A percentile compares a stretch with the other conserved stretches of the same genome.
phyloP scores from a whole-genome alignment of 2,113 vertebrate genomes.

The Paraplagusia blochii region DNA sequence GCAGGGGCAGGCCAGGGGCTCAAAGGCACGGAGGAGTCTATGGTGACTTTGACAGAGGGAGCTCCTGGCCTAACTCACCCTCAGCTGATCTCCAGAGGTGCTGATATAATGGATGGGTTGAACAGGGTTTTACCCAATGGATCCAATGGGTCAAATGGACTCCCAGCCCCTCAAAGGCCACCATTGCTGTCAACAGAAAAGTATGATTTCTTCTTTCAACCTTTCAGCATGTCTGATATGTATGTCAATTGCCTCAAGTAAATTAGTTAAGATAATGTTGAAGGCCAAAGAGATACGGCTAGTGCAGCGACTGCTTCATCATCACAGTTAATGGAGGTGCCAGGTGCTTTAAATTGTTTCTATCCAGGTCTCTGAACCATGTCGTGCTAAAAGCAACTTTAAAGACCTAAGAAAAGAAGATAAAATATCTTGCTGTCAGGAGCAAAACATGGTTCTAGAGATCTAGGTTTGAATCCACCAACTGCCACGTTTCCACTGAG shows the following conservation, averaged over 20 bases:
- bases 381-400: too few species aligned
- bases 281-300: too few species aligned
- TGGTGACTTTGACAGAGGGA: constrained; percentile 75
- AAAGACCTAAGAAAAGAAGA: too few species aligned
- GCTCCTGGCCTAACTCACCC: constrained; percentile 73
- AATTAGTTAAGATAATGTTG: too few species aligned
- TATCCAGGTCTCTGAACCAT: too few species aligned
- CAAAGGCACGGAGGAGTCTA: constrained; percentile 79
- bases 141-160: constrained; percentile 72
- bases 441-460: too few species aligned
- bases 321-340: too few species aligned
- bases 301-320: too few species aligned
- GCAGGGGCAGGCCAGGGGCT: constrained; percentile 65
- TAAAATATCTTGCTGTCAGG: too few species aligned
- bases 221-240: not conserved
- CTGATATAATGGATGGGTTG: constrained; percentile 81
- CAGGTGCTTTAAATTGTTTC: too few species aligned
- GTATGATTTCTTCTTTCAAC: constrained; percentile 65
- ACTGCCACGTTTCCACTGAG: too few species aligned
- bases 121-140: constrained; percentile 79
- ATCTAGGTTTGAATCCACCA: too few species aligned
- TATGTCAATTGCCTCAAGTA: not conserved
- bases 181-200: constrained; percentile 81
- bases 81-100: constrained; percentile 84
- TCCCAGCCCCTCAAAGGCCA: constrained; percentile 71